Base-by-base conservation (phyloP, 2,888 invertebrate species). In the Melanostoma mellinum region DNA sequence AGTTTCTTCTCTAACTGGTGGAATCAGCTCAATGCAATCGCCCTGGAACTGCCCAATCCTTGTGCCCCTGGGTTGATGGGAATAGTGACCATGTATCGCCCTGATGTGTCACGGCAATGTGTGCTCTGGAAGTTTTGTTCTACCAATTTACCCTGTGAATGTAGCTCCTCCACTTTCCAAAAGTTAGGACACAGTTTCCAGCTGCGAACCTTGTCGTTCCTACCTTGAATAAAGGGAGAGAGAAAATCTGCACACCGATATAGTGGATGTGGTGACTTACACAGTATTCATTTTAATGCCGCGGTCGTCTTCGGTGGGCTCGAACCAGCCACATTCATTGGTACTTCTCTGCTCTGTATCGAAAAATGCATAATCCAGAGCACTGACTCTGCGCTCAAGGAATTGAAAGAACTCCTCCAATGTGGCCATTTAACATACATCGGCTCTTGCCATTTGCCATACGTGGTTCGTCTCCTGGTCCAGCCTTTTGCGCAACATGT, bases 361-460 rank as follows among this genome's bases (percentile, higher is more conserved):
- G 40, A 56, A 40, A 44, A 58, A 58, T 8, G 67, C 9, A 8
- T 53, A 53, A 42, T 67, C 44, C 30, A 55, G 30, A 6, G 67
- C 55, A 2, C 32, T 58, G 30, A 42, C 53, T 38, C 65, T 32
- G 10, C 10, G 32, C 35, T 48, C 42, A 6, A 53, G 2, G 42
- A 65, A 53, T 42, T 52, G 1, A 2, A 36, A 35, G 10, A 68
- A 55, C 36, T 56, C 55, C 9, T n/a, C 4, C 6, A 68, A n/a
- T 6, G 30, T 35, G 4, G 67, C 67, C 8, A 67, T 33, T n/a
- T 67, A 10, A 3, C 44, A n/a, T 6, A 68, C 53, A 6, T 46
- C 68, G 0, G 38, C 60, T 9, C 55, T 60, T 1, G 33, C 30
- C 72, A 61, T 42, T 42, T 60, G 71, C 60, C 60, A 60, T 4